Evolutionary conservation across 2,113 vertebrate genomes (phyloP).

Genomic region (Hyaena hyaena): DNA sequence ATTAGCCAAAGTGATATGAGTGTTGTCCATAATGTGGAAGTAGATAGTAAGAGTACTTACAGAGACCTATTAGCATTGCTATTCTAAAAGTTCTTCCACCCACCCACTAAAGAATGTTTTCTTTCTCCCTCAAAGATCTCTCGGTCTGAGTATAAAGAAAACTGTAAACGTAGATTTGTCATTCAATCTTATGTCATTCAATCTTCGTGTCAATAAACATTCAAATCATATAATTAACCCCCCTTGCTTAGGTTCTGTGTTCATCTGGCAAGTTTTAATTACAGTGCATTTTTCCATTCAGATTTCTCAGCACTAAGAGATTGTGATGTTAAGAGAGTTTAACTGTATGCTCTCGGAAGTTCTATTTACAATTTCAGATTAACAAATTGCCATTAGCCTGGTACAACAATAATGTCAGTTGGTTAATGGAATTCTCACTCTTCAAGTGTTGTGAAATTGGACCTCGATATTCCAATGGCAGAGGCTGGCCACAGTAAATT

Average conservation of each 20-base stretch:
- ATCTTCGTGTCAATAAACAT: not conserved
- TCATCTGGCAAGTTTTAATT: conserved; percentile 5
- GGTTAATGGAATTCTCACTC: not conserved
- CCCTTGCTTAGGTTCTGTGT: not conserved
- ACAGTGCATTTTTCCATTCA: not conserved
- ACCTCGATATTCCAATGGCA: not conserved
- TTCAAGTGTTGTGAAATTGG: not conserved
- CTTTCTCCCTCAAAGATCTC: not conserved
- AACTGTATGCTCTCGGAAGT: not conserved
- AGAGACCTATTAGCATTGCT: not conserved
- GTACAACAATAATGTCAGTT: not conserved
- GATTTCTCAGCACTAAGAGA: not conserved
- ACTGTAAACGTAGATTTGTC: not conserved
- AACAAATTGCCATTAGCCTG: not conserved
- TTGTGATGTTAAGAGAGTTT: not conserved
- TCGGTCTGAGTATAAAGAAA: not conserved
- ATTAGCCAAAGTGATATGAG: not conserved
- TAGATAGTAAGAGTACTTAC: not conserved
- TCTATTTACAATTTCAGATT: not conserved
- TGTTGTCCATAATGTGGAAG: not conserved
- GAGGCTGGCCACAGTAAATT: not conserved
- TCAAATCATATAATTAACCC: not conserved
- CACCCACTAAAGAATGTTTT: not conserved
- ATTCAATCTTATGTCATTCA: not conserved
- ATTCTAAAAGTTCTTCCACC: not conserved